A percentile compares a stretch with the other conserved stretches of the same genome.
phyloP scores from a whole-genome alignment of 2,113 vertebrate species.

The Otocyon megalotis region DNA sequence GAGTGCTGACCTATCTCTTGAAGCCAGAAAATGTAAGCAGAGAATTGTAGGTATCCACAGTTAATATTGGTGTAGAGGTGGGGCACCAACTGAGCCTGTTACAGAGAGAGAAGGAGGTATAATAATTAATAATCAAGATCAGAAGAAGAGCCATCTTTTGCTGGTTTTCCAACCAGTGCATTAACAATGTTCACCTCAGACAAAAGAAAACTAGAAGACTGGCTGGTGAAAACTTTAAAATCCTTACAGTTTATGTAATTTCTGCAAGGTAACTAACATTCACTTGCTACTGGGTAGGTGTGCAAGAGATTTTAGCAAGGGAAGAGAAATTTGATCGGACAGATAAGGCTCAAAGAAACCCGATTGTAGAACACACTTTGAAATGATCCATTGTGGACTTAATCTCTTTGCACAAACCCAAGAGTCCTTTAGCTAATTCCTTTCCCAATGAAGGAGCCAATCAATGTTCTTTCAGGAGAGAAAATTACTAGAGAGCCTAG shows the following conservation, averaged over 20 bases:
- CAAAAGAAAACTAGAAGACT: background rate
- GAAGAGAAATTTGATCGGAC: conserved; percentile 53
- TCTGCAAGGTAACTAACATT: background rate
- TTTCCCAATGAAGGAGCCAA: conserved; percentile 78
- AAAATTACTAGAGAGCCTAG: conserved; percentile 82
- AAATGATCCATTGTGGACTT: conserved; percentile 77
- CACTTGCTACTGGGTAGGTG: conserved; percentile 46
- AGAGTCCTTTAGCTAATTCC: conserved; percentile 81
- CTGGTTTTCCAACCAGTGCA: background rate
- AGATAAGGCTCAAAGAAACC: conserved; percentile 73
- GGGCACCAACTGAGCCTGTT: background rate
- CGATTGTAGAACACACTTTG: conserved; percentile 70
- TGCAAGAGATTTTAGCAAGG: conserved; percentile 53
- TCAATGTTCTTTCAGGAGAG: conserved; percentile 81
- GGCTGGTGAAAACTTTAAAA: conserved; percentile 6
- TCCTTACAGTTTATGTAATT: background rate
- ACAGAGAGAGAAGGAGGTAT: background rate
- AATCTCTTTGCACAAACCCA: conserved; percentile 73
- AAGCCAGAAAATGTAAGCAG: background rate
- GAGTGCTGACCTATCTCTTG: background rate
- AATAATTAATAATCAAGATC: background rate
- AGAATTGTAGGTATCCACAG: background rate
- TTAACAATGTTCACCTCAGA: background rate
- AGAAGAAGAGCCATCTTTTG: background rate
- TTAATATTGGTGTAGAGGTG: background rate